Percentiles rank a stretch among this genome's conserved stretches.
Conservation (phyloP, 2,113 vertebrate species). For the Cichladusa arquata region DNA sequence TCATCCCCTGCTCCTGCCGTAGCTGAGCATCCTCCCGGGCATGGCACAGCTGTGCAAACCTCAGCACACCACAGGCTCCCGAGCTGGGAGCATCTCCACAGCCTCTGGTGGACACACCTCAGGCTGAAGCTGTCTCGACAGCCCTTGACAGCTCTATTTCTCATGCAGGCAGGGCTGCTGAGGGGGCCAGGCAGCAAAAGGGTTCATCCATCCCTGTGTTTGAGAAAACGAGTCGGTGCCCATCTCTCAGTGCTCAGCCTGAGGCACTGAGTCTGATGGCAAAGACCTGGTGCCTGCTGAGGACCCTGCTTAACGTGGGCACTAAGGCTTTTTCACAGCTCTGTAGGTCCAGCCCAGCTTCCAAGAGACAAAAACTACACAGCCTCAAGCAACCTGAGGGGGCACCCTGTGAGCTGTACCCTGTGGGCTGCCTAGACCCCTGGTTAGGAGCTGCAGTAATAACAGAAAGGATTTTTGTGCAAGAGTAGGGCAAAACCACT, state of each 20-base stretch:
- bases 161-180: neutral
- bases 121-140: neutral
- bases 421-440: neutral
- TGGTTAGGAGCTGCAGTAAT: neutral
- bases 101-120: neutral
- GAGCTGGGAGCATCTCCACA: fast-evolving
- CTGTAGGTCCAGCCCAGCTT: neutral
- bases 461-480: neutral
- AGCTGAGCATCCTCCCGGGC: fast-evolving
- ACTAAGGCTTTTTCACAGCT: neutral
- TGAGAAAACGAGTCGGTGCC: fast-evolving
- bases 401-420: neutral
- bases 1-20: neutral
- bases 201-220: neutral
- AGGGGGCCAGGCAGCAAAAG: neutral
- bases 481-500: neutral
- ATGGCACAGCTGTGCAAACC: neutral
- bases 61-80: fast-evolving
- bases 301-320: fast-evolving
- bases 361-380: neutral
- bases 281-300: neutral
- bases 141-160: neutral
- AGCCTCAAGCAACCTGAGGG: neutral
- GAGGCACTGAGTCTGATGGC: neutral
- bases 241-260: neutral